Base-by-base conservation (phyloP, 2,113 vertebrate genomes). In the Heloderma charlesbogerti region DNA sequence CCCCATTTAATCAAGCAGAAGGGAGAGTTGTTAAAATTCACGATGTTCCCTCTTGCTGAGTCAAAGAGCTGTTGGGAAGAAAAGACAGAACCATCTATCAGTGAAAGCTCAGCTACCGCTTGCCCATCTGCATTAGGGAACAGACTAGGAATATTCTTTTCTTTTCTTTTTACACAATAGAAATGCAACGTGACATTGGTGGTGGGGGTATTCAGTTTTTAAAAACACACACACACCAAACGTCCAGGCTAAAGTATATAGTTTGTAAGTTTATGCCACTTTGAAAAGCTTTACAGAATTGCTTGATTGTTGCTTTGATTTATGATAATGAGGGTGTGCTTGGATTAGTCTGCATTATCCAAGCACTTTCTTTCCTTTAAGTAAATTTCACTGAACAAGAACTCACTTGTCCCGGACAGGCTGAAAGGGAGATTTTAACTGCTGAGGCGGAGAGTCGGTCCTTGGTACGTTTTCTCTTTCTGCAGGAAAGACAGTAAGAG, bases 11-110 rank as follows among this genome's bases (percentile, higher is more conserved):
- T 99, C 98, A 99, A 97, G 98, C 98, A 25, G 99, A 98, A 94
- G 99, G 98, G 94, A 99, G 98, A 91, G 98, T 98, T 92, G 99
- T 98, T 96, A 99, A 98, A 98, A 99, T 98, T 97, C 98, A 98
- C 94, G 98, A 98, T 96, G 98, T 98, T 96, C 98, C 98, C 97
- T 99, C 99, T 98, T 98, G 98, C 97, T 98, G 98, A 98, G 98
- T 98, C 97, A 98, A 98, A 96, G 99, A 97, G 97, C 98, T 99
- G 98, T 95, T 80, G 94, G 96, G 96, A 97, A 95, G 95, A 72
- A 91, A 95, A 95, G 45, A 93, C 4, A 45, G 88, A 93, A 96
- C 54, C 77, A 90, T 93, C 72, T 83, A 95, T 96, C 90, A 96
- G 93, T 1, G 34, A 63, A 13, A 10, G 87, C 90, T 51, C 89